These are phyloP conservation scores for Acronicta aceris DNA, from an alignment of 2,888 invertebrate species.

Conservation along the genomic window DNA sequence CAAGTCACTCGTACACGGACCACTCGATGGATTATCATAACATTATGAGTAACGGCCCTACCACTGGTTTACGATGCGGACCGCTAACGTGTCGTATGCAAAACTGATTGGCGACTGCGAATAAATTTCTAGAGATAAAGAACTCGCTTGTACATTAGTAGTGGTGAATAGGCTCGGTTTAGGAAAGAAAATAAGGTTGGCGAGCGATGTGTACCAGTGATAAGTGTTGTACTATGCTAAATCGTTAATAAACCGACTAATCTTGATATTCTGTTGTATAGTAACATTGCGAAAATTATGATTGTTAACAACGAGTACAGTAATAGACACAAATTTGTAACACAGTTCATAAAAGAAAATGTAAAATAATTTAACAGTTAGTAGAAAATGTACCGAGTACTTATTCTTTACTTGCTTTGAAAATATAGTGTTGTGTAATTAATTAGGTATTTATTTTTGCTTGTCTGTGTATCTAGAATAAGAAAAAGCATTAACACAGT, in stretches of 20 bases:
- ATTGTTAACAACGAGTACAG: slow-evolving; percentile 26
- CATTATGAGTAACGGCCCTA: slow-evolving; percentile 63
- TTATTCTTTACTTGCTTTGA: no score
- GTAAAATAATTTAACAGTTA: background rate
- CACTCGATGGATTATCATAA: slow-evolving; percentile 64
- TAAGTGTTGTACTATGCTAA: slow-evolving; percentile 50
- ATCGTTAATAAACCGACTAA: slow-evolving; percentile 53
- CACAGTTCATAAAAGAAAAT: slow-evolving; percentile 3
- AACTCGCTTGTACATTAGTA: slow-evolving; percentile 59
- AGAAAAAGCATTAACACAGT: no score
- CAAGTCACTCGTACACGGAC: slow-evolving; percentile 59
- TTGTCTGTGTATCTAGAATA: no score
- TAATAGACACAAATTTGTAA: slow-evolving; percentile 12
- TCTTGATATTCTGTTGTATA: slow-evolving; percentile 46
- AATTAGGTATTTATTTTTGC: no score
- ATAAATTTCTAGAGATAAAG: slow-evolving; percentile 60
- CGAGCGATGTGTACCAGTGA: slow-evolving; percentile 44
- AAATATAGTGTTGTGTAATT: no score
- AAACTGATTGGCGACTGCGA: slow-evolving; percentile 59
- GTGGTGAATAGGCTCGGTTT: slow-evolving; percentile 50
- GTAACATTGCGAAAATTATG: slow-evolving; percentile 44
- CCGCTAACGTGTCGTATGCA: slow-evolving; percentile 59
- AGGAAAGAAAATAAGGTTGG: slow-evolving; percentile 56
- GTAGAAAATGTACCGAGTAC: no score
- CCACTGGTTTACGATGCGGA: slow-evolving; percentile 59